A percentile compares a stretch with the other conserved stretches of the same genome.
These are phyloP conservation scores for rabbit (Oryctolagus cuniculus) DNA, from an alignment of 2,113 vertebrate genomes.

Conservation along the genomic window mOryCun1.1 NC_091432.1:188285501-188286000, in stretches of 20 bases:
- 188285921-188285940: neutral
- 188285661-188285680: neutral
- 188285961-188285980: neutral
- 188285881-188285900: neutral
- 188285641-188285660: neutral
- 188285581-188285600: too few relatives aligned
- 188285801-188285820: neutral
- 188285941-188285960: neutral
- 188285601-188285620: too few relatives aligned
- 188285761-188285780: neutral
- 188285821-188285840: neutral
- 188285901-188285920: neutral
- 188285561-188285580: too few relatives aligned
- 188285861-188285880: neutral
- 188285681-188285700: neutral
- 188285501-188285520: too few relatives aligned
- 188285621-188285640: neutral
- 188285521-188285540: too few relatives aligned
- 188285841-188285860: neutral
- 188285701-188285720: neutral
- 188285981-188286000: neutral
- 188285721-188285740: neutral
- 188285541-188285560: too few relatives aligned
- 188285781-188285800: neutral
- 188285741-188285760: neutral